These are phyloP conservation scores for Polyommatus icarus DNA, from an alignment of 2,888 invertebrate genomes.

Conservation along the genomic window DNA sequence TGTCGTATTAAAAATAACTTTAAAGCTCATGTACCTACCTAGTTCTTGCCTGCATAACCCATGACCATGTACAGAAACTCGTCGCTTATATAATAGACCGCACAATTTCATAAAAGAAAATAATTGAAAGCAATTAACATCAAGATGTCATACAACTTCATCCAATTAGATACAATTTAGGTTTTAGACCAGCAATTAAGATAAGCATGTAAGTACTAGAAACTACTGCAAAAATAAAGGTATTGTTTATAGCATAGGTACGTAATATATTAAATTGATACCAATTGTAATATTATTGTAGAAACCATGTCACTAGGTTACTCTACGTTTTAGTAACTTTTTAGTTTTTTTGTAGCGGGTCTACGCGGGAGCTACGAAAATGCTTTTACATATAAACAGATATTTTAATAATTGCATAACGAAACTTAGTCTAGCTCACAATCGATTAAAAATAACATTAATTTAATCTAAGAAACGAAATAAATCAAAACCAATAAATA, in stretches of 20 bases:
- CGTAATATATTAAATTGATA: neutral
- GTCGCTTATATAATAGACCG: neutral
- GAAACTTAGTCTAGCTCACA: neutral
- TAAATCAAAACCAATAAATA: neutral
- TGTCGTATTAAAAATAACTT: neutral
- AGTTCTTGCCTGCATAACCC: neutral
- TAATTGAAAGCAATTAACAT: slow-evolving; percentile 16
- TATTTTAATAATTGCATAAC: neutral
- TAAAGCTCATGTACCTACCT: neutral
- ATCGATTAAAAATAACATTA: neutral
- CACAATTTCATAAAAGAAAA: slow-evolving; percentile 15
- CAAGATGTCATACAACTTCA: slow-evolving; percentile 14
- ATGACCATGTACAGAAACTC: slow-evolving; percentile 9
- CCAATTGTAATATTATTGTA: too few species aligned
- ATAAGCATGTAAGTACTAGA: neutral
- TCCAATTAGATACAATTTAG: slow-evolving; percentile 28
- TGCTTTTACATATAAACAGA: neutral
- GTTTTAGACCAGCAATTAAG: neutral
- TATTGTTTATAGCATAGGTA: neutral
- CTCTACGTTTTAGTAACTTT: neutral
- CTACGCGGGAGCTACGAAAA: neutral
- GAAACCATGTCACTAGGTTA: neutral
- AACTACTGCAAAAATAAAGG: neutral
- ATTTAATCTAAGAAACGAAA: neutral
- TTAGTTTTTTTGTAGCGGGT: neutral